Evolutionary conservation across 1,140 invertebrate genomes (phyloP), one percentile per base, ranked within the genome.

Genomic region (Gryllus bimaculatus): DNA sequence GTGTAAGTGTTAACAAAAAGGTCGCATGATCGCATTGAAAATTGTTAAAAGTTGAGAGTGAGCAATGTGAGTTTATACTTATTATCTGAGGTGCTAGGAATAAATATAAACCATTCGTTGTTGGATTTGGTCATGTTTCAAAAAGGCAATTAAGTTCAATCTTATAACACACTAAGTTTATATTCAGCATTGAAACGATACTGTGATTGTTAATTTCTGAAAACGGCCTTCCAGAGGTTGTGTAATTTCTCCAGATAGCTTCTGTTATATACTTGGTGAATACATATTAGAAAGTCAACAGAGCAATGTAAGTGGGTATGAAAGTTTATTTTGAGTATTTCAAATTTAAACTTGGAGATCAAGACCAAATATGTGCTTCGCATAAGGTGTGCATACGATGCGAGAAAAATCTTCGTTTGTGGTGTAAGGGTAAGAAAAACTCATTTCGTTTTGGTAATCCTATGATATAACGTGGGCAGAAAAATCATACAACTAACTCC

Each of bases 111-210:
- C 49, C 85, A 85, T 78, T 88, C 83, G 26, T 82, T 81, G 8
- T 86, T 84, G 39, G 87, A 82, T 54, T 54, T 87, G 81, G 0
- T 85, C 83, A 79, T 86, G 84, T 54, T 83, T 81, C 13, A 87
- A 87, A n/a, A 54, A 54, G 49, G 8, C 15, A 54, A 54, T 8
- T 54, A 54, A 54, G 49, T 54, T 54, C 49, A 8, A 54, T 54
- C 87, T 87, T 54, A 88, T 84, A 80, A 87, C 86, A 77, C 81
- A 80, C 79, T 88, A 86, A 79, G 88, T 88, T 66, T 87, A 87
- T 81, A 84, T 87, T 8, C 87, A 87, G 48, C 86, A 83, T 13
- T 84, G 84, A 6, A 85, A 87, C 8, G 83, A 82, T n/a, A 87
- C 86, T 47, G 47, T 21, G 78, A 15, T 39, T 79, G 47, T 18